Percentiles rank a stretch among this genome's conserved stretches.
phyloP scores from a whole-genome alignment of 2,113 vertebrate genomes.

The Lasiurus borealis region DNA sequence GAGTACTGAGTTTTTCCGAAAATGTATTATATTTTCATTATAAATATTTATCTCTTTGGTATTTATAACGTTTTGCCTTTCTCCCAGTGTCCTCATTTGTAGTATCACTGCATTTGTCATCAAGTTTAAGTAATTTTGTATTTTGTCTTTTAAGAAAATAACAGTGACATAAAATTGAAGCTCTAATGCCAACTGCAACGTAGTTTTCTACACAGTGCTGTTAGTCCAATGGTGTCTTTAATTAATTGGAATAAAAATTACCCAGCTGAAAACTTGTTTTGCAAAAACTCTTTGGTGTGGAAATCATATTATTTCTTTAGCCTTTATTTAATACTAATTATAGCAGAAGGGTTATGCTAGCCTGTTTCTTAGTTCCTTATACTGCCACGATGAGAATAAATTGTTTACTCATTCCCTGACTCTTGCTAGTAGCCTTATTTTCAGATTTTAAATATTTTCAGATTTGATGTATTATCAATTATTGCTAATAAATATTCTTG shows the following conservation, averaged over 20 bases:
- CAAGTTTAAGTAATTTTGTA: not conserved
- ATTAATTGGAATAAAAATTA: conserved; percentile 19
- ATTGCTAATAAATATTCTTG: not conserved
- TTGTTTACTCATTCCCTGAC: not conserved
- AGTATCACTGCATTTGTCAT: not conserved
- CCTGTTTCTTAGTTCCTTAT: conserved; percentile 18
- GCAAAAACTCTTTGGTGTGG: not conserved
- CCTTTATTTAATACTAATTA: conserved; percentile 20
- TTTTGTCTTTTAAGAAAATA: not conserved
- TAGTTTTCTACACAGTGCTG: not conserved
- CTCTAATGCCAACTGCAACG: not conserved
- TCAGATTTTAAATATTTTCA: conserved; percentile 21
- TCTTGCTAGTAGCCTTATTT: not conserved
- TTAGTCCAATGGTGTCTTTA: not conserved
- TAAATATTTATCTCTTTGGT: not conserved
- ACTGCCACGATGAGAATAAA: not conserved
- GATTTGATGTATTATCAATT: conserved; percentile 30
- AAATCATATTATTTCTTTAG: not conserved
- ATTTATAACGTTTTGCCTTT: conserved; percentile 27
- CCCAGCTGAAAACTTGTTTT: conserved; percentile 3
- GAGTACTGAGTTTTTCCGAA: not conserved
- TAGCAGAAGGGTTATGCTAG: not conserved
- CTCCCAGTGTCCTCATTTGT: not conserved
- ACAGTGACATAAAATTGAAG: not conserved
- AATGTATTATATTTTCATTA: conserved; percentile 41